Evolutionary conservation across 2,888 invertebrate genomes (phyloP), one percentile per base, ranked within the genome.

Genomic region (Apodemia mormo): DNA sequence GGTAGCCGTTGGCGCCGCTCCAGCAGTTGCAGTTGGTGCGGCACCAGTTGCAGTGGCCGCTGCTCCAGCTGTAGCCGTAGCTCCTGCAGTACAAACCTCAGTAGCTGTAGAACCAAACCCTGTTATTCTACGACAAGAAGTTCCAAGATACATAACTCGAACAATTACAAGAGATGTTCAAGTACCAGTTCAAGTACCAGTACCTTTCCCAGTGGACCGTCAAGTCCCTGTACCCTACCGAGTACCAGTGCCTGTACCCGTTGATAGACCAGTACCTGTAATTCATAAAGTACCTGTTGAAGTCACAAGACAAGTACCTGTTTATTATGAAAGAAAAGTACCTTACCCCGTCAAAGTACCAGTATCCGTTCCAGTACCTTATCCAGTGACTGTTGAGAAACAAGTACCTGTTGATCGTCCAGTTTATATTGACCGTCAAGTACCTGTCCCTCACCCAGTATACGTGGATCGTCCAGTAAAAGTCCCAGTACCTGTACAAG

Each of bases 361-460:
- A 2, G 91, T 93, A 1, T 83, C 85, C 1, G 94, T 94, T 33
- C 94, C 94, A 0, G 93, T 94, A n/a, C 94, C 95, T 12, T 94
- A 95, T 77, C 95, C 95, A 22, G 94, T 95, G 1, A 89, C 92
- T 1, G 94, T 94, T 2, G 92, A 94, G 77, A 93, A 89, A 75
- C 94, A 94, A 64, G 95, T 95, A 1, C 90, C 94, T 3, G 92
- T 95, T 1, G 90, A 94, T 75, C 89, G 94, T 65, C 95, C 95
- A 1, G 94, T 95, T 61, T 85, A 94, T 75, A 89, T 96, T 0
- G 94, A 95, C 72, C 94, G 94, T 74, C 94, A 94, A 68, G 89
- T 94, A 12, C 81, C 88, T 0, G 90, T 93, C 0, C 91, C 90
- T 0, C 91, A 92, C 56, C 94, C 95, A 30, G 95, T 95, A 8